Conservation (phyloP, 2,888 invertebrate species). For the Netelia fuscicornis region DNA sequence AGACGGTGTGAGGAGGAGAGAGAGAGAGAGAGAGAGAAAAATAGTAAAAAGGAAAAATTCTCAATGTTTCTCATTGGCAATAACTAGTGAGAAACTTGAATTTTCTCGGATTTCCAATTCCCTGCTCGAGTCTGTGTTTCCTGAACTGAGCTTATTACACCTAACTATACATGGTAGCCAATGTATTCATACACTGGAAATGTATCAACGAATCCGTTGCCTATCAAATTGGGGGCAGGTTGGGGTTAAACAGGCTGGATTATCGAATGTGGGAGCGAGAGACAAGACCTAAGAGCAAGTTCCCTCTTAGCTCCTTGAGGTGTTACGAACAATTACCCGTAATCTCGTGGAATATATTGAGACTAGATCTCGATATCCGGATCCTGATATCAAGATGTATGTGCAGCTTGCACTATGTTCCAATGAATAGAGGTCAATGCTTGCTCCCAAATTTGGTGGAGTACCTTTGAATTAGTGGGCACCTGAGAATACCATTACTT, state of each 20-base stretch:
- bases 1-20: background rate
- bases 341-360: slow-evolving; percentile 63
- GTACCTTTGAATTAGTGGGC: background rate
- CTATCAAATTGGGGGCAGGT: slow-evolving; percentile 26
- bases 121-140: background rate
- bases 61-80: background rate
- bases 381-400: slow-evolving; percentile 48
- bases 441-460: background rate
- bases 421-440: slow-evolving; percentile 32
- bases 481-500: background rate
- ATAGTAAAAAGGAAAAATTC: background rate
- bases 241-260: slow-evolving; percentile 8
- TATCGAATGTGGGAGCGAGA: slow-evolving; percentile 22
- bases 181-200: slow-evolving; percentile 19
- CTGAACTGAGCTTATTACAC: background rate
- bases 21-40: background rate
- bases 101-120: slow-evolving; percentile 1
- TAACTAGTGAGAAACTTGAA: background rate
- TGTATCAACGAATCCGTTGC: slow-evolving; percentile 32
- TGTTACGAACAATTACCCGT: slow-evolving; percentile 67
- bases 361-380: slow-evolving; percentile 49
- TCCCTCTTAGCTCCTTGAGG: slow-evolving; percentile 21
- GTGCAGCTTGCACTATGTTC: slow-evolving; percentile 8
- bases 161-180: background rate
- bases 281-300: background rate